A percentile compares a stretch with the other conserved stretches of the same genome.
phyloP scores from a whole-genome alignment of 1,140 invertebrate species.

The Achatina immaculata region DNA sequence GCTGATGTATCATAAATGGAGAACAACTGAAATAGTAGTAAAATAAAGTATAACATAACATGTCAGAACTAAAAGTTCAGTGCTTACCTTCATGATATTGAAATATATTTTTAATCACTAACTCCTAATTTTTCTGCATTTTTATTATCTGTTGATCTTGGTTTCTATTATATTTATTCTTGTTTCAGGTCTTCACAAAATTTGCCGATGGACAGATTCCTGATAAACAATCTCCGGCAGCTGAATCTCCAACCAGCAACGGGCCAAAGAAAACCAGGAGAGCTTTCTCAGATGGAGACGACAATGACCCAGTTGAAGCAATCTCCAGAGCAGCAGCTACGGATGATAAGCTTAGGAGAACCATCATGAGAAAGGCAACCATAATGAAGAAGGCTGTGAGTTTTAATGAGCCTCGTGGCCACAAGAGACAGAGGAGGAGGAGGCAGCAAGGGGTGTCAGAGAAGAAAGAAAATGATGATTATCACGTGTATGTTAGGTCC shows the following conservation, averaged over 20 bases:
- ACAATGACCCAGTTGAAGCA: slow-evolving; percentile 33
- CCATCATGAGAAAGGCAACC: slow-evolving; percentile 39
- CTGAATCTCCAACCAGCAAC: not conserved
- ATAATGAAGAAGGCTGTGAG: slow-evolving; percentile 34
- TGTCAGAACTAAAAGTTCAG: too few relatives aligned
- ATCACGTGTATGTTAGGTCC: not conserved
- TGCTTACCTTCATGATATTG: too few relatives aligned
- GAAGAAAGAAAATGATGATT: not conserved
- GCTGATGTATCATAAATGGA: too few relatives aligned
- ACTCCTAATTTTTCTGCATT: too few relatives aligned
- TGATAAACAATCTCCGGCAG: not conserved
- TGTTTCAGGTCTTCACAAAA: slow-evolving; percentile 24
- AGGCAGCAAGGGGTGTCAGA: not conserved
- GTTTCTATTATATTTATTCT: too few relatives aligned
- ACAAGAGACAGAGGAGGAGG: not conserved
- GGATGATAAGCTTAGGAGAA: slow-evolving; percentile 27
- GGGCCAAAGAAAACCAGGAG: not conserved
- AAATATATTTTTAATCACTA: too few relatives aligned
- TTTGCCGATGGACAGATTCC: slow-evolving; percentile 11
- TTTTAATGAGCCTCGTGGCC: not conserved
- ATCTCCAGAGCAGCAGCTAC: slow-evolving; percentile 20
- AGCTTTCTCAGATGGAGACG: not conserved
- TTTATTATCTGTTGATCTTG: too few relatives aligned
- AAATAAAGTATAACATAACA: too few relatives aligned
- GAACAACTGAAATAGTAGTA: too few relatives aligned